phyloP scores from a whole-genome alignment of 92 coral and sea anemone genomes.

The Metridium senile region DNA sequence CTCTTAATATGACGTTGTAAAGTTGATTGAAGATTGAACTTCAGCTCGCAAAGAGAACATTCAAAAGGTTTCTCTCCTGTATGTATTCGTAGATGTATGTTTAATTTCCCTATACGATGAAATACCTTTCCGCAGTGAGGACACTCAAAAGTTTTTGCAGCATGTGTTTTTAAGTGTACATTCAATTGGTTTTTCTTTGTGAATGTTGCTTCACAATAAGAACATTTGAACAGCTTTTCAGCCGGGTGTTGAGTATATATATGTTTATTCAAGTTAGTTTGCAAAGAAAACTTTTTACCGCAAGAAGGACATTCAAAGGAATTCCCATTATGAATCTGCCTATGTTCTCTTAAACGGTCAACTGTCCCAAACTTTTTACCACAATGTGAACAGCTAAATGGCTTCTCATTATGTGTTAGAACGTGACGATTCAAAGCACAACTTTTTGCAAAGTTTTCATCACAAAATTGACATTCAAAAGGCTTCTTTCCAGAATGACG shows the following conservation, averaged over 20 bases:
- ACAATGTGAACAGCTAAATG: not conserved
- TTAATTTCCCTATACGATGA: not conserved
- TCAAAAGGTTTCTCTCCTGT: too few species aligned
- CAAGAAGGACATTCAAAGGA: too few species aligned
- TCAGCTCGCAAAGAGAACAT: not conserved
- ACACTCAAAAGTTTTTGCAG: too few species aligned
- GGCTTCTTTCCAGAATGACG: not conserved
- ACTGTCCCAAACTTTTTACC: not conserved
- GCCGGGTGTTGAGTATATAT: too few species aligned
- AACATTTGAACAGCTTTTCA: not conserved
- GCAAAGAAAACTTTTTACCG: too few species aligned
- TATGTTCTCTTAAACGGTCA: not conserved
- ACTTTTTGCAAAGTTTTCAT: not conserved
- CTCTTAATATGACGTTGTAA: not conserved
- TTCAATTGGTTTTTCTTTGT: not conserved
- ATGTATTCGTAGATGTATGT: too few species aligned
- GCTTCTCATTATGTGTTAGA: not conserved
- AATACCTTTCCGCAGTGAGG: too few species aligned
- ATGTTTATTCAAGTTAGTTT: too few species aligned
- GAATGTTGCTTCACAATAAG: not conserved
- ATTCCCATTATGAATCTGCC: not conserved
- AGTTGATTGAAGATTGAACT: not conserved
- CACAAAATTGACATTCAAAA: not conserved
- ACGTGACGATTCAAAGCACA: not conserved
- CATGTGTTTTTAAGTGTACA: not conserved